A percentile compares a stretch with the other conserved stretches of the same genome.
phyloP scores from a whole-genome alignment of 1,140 invertebrate genomes.

The Lucilia sericata region DNA sequence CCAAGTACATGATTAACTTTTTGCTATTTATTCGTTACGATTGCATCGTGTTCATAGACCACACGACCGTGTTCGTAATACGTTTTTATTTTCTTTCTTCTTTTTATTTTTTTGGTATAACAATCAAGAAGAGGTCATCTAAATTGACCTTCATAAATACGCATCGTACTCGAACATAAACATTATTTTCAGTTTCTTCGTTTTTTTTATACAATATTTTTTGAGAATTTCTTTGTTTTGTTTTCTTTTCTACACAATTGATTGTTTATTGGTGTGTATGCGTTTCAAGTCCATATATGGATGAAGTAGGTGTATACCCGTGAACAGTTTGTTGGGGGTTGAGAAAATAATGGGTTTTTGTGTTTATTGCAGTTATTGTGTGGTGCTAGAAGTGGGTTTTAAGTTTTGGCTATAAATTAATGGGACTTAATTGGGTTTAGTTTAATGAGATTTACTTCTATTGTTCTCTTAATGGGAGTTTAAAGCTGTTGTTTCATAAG shows the following conservation, averaged over 20 bases:
- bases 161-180: constrained; percentile 39
- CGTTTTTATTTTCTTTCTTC: neutral
- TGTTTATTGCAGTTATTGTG: neutral
- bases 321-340: neutral
- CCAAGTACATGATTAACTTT: constrained; percentile 16
- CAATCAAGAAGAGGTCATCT: constrained; percentile 30
- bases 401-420: too few relatives aligned
- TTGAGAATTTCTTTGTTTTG: neutral
- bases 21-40: neutral
- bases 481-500: too few relatives aligned
- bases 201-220: neutral
- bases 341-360: neutral
- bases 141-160: constrained; percentile 41
- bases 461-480: too few relatives aligned
- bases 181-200: constrained; percentile 15
- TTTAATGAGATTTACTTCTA: too few relatives aligned
- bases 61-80: neutral
- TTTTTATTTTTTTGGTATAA: neutral
- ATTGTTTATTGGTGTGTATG: constrained; percentile 33
- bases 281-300: constrained; percentile 18
- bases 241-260: constrained; percentile 27
- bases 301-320: neutral
- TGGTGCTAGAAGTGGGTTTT: too few relatives aligned
- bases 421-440: too few relatives aligned
- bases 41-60: neutral